A percentile compares a stretch with the other conserved stretches of the same genome.
phyloP scores from a whole-genome alignment of 1,140 invertebrate species.

The Sarcophaga bullata region DNA sequence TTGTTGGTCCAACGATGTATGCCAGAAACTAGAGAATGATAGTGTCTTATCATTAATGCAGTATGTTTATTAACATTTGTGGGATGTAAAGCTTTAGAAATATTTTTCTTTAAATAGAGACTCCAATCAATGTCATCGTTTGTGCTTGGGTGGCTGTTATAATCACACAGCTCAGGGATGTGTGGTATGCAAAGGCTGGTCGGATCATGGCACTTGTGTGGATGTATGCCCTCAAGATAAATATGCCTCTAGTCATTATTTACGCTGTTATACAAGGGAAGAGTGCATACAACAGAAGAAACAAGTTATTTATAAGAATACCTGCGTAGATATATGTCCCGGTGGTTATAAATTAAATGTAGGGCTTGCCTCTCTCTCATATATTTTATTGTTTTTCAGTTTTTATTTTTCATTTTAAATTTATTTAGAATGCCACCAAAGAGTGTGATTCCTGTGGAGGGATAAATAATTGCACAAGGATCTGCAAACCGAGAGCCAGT shows the following conservation, averaged over 20 bases:
- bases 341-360: constrained; percentile 51
- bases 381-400: not conserved
- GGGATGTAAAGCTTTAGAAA: too few species aligned
- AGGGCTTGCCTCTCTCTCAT: not conserved
- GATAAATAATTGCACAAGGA: constrained; percentile 40
- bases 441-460: constrained; percentile 49
- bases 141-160: constrained; percentile 57
- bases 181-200: constrained; percentile 51
- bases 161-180: constrained; percentile 51
- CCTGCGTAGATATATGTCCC: constrained; percentile 56
- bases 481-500: not conserved
- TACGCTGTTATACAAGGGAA: constrained; percentile 52
- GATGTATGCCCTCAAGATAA: constrained; percentile 52
- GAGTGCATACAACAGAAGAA: constrained; percentile 47
- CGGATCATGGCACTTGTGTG: constrained; percentile 54
- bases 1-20: constrained; percentile 57
- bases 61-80: constrained; percentile 29
- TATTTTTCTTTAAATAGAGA: not conserved
- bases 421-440: constrained; percentile 1
- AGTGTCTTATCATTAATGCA: constrained; percentile 47
- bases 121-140: constrained; percentile 46
- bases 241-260: constrained; percentile 49
- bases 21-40: constrained; percentile 60
- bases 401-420: not conserved
- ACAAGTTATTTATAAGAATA: constrained; percentile 41